Evolutionary conservation across 2,113 vertebrate species (phyloP), one percentile per base, ranked within the genome.

Genomic region (Hippocampus mohnikei): DNA sequence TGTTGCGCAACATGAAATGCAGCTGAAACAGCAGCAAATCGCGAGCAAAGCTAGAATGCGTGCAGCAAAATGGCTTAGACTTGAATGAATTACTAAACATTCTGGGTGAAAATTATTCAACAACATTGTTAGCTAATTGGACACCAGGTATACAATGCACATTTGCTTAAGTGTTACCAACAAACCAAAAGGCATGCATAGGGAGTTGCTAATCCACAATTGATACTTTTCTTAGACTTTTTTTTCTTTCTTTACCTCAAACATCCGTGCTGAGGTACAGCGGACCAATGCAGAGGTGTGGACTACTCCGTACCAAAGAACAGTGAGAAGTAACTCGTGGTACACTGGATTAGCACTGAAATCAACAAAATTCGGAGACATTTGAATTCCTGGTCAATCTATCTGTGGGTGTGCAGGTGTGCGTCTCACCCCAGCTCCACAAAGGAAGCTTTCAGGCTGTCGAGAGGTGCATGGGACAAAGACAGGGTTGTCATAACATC

Each of bases 401-500:
- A 2, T 6, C 33, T 9, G n/a, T 8, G 18, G n/a, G n/a, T 61
- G 25, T 29, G 25, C 64, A 23, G 4, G 23, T 63, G 20, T 13
- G 0, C 56, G 29, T 75, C 91, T 88, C 92, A 99, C 97, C 97
- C 96, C 67, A 99, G 91, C 91, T 99, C 97, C 78, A 98, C 94
- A 91, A 99, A 99, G n/a, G 97, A 95, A 81, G 97, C 97, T 83
- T 99, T 99, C 65, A 99, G 88, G 85, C 97, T 99, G 75, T 98
- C 96, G 11, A 99, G 94, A 81, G 96, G 94, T 64, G 97, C 96
- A 67, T 98, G 94, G 33, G 97, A 98, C 25, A 99, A 82, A 4
- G 97, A 99, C 65, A 99, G 93, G 69, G 97, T 95, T 10, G 95
- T 98, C 96, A 99, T 98, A 42, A 99, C 96, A 75, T 99, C 97